Evolutionary conservation across 92 coral and sea anemone genomes (phyloP).

Genomic region (Palythoa caribaeorum): DNA sequence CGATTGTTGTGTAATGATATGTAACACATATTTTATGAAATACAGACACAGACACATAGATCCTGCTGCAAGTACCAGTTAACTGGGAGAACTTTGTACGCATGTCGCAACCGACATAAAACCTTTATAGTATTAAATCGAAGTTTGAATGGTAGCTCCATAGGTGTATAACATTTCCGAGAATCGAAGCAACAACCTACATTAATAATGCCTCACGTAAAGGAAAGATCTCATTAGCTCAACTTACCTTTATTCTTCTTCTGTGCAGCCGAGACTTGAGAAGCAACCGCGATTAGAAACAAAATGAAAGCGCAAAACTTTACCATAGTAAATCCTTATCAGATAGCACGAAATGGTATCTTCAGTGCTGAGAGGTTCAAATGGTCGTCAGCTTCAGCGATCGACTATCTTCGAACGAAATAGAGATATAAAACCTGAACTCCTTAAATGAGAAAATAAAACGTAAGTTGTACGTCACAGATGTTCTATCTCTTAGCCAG

Average conservation of each 20-base stretch:
- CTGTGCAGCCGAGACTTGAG: slow-evolving; percentile 1
- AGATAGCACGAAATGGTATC: slow-evolving; percentile 47
- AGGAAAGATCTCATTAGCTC: neutral
- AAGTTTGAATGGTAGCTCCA: neutral
- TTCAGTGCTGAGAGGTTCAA: slow-evolving; percentile 15
- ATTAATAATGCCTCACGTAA: neutral
- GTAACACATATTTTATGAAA: neutral
- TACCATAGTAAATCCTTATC: slow-evolving; percentile 38
- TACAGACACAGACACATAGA: neutral
- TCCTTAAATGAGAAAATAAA: neutral
- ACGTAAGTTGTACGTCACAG: neutral
- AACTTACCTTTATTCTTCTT: slow-evolving; percentile 23
- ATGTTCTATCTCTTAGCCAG: neutral
- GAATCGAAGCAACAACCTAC: neutral
- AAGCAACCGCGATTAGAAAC: neutral
- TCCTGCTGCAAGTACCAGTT: too few relatives aligned
- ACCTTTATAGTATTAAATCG: neutral
- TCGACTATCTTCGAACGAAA: neutral
- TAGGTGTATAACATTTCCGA: neutral
- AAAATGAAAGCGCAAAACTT: neutral
- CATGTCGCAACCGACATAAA: neutral
- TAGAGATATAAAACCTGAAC: neutral
- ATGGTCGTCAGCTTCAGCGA: slow-evolving; percentile 17
- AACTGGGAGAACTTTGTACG: too few relatives aligned
- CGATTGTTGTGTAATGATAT: neutral